Percentiles rank a stretch among this genome's conserved stretches.
Conservation (phyloP, 2,888 invertebrate genomes). For the Sipha maydis region DNA sequence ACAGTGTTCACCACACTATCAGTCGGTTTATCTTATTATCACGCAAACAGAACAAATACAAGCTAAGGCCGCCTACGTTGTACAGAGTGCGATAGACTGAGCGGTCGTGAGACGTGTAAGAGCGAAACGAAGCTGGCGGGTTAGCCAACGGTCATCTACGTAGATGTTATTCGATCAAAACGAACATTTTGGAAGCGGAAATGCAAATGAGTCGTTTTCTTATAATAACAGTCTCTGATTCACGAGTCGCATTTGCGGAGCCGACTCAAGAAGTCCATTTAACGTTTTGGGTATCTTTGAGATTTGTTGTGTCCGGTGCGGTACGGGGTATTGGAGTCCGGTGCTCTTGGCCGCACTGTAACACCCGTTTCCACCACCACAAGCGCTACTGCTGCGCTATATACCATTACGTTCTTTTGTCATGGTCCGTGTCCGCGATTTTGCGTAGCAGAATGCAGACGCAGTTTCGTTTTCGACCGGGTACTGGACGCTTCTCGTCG, state of each 20-base stretch:
- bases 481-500: not conserved
- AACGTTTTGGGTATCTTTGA: not conserved
- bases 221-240: no score
- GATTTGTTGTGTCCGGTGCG: not conserved
- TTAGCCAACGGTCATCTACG: not conserved
- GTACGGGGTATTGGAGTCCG: not conserved
- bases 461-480: slow-evolving; percentile 16
- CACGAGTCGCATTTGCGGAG: no score
- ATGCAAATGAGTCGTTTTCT: no score
- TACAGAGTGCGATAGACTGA: no score
- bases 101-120: no score
- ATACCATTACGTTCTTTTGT: slow-evolving; percentile 49
- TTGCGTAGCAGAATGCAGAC: slow-evolving; percentile 29
- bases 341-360: not conserved
- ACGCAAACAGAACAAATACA: no score
- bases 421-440: slow-evolving; percentile 18
- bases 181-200: no score
- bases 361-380: not conserved
- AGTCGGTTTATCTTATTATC: no score
- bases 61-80: no score
- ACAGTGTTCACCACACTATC: no score
- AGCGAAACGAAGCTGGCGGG: not conserved
- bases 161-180: no score
- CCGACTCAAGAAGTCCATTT: no score
- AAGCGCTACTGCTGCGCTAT: not conserved